Evolutionary conservation across 2,113 vertebrate genomes (phyloP), one percentile per base, ranked within the genome.

Genomic region (Cheirogaleus medius): DNA sequence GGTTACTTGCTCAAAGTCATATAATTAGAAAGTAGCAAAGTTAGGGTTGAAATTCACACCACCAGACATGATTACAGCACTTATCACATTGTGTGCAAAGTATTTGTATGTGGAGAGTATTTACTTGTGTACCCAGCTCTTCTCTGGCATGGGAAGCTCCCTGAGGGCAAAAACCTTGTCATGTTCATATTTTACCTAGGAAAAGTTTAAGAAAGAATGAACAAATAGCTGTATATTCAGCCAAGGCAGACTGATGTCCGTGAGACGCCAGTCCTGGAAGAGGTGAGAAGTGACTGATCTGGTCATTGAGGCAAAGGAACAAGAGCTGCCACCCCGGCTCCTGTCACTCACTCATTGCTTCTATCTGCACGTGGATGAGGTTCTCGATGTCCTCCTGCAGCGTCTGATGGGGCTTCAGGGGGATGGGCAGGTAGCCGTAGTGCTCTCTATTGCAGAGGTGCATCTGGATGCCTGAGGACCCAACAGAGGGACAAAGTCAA

Each of bases 371-470:
- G 37, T 99, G 99, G 97, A 99, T 98, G 94, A 99, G 99, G 97
- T 98, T 99, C 98, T 99, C 99, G 0, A 98, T 96, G 64, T 99
- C 99, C 27, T 99, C 99, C 11, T 99, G 98, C 60, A 99, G 98
- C 0, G 94, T 99, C 96, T 99, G 99, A 66, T 99, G 99, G 0
- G 99, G 98, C 97, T 99, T 99, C 94, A 99, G 98, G 21, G 99
- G 99, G 94, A 99, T 99, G 3, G 99, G 99, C 73, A 99, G 99
- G 98, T 99, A 99, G 8, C 99, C 99, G 0, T 99, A 99, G 97
- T 99, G 99, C n/a, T 99, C 99, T 60, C 97, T 99, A 98, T 99
- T 99, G 97, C 99, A 99, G 95, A 99, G 96, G 87, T 99, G 99
- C 99, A 99, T 99, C 99, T 99, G 99, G 90, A 99, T 84, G 60